Percentiles rank a stretch among this genome's conserved stretches.
phyloP scores from a whole-genome alignment of 2,113 vertebrate species.

The Egretta garzetta region DNA sequence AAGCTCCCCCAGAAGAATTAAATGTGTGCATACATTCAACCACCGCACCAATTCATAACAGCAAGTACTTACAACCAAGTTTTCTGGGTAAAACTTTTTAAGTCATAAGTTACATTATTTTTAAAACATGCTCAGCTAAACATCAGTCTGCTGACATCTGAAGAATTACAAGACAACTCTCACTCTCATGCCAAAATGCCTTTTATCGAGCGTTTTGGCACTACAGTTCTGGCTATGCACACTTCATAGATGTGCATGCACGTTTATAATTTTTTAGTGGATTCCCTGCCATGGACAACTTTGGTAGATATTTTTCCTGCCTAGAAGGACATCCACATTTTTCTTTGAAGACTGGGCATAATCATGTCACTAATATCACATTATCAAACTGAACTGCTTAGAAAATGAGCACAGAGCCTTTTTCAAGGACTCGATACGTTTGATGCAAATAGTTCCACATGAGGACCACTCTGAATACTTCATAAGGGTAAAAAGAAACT shows the following conservation, averaged over 20 bases:
- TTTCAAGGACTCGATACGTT: not conserved
- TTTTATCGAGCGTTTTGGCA: not conserved
- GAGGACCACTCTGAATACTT: not conserved
- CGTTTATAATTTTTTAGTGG: not conserved
- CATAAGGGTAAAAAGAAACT: not conserved
- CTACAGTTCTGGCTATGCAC: not conserved
- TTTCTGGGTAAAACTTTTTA: not conserved
- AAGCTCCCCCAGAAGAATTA: not conserved
- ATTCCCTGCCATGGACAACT: not conserved
- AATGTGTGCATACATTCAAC: not conserved
- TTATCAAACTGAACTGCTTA: not conserved
- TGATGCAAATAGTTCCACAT: not conserved
- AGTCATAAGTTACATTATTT: not conserved
- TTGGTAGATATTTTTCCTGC: not conserved
- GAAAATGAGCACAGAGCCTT: conserved; percentile 10
- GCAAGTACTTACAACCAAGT: not conserved
- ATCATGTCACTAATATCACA: not conserved
- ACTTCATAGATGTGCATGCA: not conserved
- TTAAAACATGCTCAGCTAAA: not conserved
- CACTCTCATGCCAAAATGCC: not conserved
- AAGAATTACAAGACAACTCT: not conserved
- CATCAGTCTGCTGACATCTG: not conserved
- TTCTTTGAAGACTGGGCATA: not conserved
- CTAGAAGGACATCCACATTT: not conserved
- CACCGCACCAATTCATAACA: not conserved